Base-by-base conservation (phyloP, 2,888 invertebrate species). In the Lepidocyrtinus sp. region DNA sequence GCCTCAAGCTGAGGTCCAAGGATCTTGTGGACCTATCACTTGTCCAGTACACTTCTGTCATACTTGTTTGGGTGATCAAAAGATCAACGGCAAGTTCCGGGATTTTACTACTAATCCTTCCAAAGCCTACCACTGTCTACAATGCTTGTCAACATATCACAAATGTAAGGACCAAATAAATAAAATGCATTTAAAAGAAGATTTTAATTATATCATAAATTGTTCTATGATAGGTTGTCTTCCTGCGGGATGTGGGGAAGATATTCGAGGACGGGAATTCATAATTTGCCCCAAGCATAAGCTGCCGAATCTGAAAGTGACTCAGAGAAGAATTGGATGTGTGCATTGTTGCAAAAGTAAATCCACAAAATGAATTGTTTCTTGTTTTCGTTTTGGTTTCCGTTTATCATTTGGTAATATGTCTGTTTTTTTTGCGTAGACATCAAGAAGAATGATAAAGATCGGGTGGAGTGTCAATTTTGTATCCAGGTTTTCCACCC, bases 1-100 rank as follows among this genome's bases (percentile, higher is more conserved):
- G 83, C 86, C 86, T 1, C 86, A 86, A 59, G 83, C 85, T 2
- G 83, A 81, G 27, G 72, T 86, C 24, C 82, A 83, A 22, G 84
- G 85, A 0, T 76, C 80, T 1, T 19, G 55, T 24, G 84, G 86
- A 1, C 81, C 83, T 0, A 83, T 85, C 1, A 84, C 76, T 1
- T 86, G 86, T 46, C 86, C 86, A 1, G 15, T 76, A 1, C 86
- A 86, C 19, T 86, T 83, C 27, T 86, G 86, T 55, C 86, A 86
- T 55, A 82, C 83, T 0, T 86, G 86, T 61, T 70, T 82, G 5
- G 84, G 81, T 1, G 86, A 86, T 50, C 84, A 86, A n/a, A 55
- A 73, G 9, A 75, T 81, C n/a, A 65, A 67, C 7, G 65, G 70
- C 15, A 82, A 82, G 62, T 68, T 83, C 17, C 24, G 86, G 27